phyloP scores from a whole-genome alignment of 2,113 vertebrate genomes.

The Hucho hucho region DNA sequence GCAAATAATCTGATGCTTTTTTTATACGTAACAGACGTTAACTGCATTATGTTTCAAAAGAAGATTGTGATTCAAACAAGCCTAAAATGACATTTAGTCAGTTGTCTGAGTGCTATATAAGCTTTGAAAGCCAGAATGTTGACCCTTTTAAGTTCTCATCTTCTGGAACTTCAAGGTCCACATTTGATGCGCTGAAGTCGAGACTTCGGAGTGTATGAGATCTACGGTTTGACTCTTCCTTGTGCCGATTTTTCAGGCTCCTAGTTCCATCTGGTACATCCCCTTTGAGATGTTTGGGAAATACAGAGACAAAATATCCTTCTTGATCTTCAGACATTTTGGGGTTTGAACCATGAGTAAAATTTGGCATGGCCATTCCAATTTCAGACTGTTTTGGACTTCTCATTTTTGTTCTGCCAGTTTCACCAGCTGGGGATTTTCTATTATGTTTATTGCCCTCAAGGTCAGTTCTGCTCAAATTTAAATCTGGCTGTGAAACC shows the following conservation, averaged over 20 bases:
- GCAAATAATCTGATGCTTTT: not conserved
- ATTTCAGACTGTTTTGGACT: not conserved
- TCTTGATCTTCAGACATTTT: conserved; percentile 11
- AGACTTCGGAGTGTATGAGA: conserved; percentile 45
- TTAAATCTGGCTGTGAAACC: not conserved
- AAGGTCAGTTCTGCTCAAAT: conserved; percentile 1
- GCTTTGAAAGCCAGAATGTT: conserved; percentile 57
- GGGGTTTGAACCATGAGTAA: conserved; percentile 9
- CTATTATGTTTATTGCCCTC: conserved; percentile 19
- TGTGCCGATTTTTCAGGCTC: not conserved
- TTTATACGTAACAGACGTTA: not conserved
- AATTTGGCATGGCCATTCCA: not conserved
- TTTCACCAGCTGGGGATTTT: conserved; percentile 5
- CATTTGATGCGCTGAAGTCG: conserved; percentile 35
- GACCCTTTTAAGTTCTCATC: conserved; percentile 54
- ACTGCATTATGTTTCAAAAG: not conserved
- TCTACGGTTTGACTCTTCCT: conserved; percentile 38
- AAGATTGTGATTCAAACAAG: not conserved
- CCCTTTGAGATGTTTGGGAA: conserved; percentile 31
- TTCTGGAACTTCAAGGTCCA: conserved; percentile 71
- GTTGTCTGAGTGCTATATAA: conserved; percentile 45
- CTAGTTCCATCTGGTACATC: conserved; percentile 23
- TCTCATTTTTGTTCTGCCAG: not conserved
- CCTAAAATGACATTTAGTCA: not conserved
- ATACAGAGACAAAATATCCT: conserved; percentile 54